These are phyloP conservation scores for Nycticebus coucang DNA, from an alignment of 2,113 vertebrate species.

Conservation along the genomic window DNA sequence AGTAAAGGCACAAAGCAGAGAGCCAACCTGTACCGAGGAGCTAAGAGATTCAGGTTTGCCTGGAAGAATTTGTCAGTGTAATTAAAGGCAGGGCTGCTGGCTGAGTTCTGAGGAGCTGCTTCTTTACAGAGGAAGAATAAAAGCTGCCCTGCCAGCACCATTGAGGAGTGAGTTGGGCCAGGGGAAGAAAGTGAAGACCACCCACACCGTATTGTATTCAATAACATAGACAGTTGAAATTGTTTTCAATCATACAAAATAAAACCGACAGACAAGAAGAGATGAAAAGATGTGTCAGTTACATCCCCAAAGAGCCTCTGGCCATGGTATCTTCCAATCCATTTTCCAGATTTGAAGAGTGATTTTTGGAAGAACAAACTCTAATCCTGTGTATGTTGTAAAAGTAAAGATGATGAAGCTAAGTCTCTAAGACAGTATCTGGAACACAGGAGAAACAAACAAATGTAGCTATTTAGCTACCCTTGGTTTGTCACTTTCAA, in stretches of 20 bases:
- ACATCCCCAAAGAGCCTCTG: not conserved
- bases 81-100: not conserved
- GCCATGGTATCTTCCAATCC: not conserved
- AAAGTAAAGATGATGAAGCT: not conserved
- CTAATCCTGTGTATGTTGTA: not conserved
- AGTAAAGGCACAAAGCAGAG: not conserved
- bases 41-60: not conserved
- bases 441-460: not conserved
- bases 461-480: not conserved
- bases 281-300: not conserved
- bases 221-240: not conserved
- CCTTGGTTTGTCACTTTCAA: not conserved
- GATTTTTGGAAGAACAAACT: constrained; percentile 19
- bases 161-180: not conserved
- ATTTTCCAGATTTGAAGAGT: not conserved
- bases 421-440: not conserved
- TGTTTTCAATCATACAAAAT: not conserved
- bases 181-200: not conserved
- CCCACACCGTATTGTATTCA: not conserved
- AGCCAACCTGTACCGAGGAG: not conserved
- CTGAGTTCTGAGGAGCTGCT: not conserved
- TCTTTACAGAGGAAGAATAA: not conserved
- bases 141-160: not conserved
- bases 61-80: not conserved
- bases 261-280: not conserved